These are phyloP conservation scores for Paramormyrops hopkinsi DNA, from an alignment of 2,797 vertebrate genomes.

Conservation along the genomic window DNA sequence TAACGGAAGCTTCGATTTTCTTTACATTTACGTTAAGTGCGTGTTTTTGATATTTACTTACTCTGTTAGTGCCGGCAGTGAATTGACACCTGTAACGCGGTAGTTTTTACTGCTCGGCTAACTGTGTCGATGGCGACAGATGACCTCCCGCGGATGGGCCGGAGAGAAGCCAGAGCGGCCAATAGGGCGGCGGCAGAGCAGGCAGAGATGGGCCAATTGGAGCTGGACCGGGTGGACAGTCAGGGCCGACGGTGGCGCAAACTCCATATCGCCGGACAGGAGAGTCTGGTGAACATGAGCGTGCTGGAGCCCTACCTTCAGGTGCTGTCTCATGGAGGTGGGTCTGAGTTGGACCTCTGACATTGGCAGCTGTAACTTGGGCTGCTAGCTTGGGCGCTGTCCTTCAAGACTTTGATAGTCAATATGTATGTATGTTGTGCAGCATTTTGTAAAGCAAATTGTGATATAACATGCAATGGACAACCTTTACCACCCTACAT, in stretches of 20 bases:
- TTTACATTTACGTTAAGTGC: neutral
- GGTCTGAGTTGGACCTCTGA: conserved; percentile 14
- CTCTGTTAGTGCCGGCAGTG: neutral
- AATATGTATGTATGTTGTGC: neutral
- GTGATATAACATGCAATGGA: neutral
- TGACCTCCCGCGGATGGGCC: conserved; percentile 59
- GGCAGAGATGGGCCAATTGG: conserved; percentile 44
- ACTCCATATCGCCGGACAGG: conserved; percentile 56
- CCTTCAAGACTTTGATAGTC: neutral
- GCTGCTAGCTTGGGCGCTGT: neutral
- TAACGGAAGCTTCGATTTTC: conserved; percentile 30
- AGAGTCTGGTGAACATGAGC: conserved; percentile 68
- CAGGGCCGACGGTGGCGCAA: conserved; percentile 67
- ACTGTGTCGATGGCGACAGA: conserved; percentile 45
- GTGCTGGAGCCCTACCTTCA: conserved; percentile 70
- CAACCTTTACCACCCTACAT: neutral
- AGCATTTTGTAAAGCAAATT: neutral
- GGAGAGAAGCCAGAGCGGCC: conserved; percentile 35
- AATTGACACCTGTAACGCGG: neutral
- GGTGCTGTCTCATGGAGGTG: conserved; percentile 75
- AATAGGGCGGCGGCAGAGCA: conserved; percentile 36
- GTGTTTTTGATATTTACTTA: neutral
- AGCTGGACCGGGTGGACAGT: conserved; percentile 57
- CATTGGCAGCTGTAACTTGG: neutral
- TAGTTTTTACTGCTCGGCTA: neutral